Evolutionary conservation across 2,113 vertebrate species (phyloP).

Genomic region (Brevimyrus niger): DNA sequence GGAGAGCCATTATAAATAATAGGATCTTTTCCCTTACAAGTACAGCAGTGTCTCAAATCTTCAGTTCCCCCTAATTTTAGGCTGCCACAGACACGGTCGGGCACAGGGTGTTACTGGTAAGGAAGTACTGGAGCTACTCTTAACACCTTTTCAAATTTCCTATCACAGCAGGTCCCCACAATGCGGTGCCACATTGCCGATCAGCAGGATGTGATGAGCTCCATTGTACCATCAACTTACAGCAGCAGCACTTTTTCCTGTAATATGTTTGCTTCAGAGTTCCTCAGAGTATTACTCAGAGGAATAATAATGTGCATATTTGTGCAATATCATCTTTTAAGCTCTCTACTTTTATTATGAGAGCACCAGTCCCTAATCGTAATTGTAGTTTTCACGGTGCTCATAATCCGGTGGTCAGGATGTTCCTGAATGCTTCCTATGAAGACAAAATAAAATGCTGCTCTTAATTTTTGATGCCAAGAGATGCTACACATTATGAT

Average conservation of each 20-base stretch:
- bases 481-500: no score
- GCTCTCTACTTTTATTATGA: not conserved
- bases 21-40: not conserved
- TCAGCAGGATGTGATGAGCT: not conserved
- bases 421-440: no score
- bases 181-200: not conserved
- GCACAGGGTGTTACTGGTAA: not conserved
- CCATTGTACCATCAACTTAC: not conserved
- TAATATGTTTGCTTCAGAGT: not conserved
- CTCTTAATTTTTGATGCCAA: no score
- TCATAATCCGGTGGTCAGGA: no score
- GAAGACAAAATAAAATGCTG: not conserved
- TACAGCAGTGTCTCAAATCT: not conserved
- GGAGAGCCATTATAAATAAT: not conserved
- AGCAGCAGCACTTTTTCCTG: not conserved
- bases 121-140: not conserved
- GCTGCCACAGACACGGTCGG: not conserved
- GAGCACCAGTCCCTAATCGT: not conserved
- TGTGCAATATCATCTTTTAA: not conserved
- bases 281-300: not conserved
- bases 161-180: not conserved
- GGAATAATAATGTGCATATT: not conserved
- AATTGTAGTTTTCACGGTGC: no score
- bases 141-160: not conserved
- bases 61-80: not conserved